Percentiles rank a stretch among this genome's conserved stretches.
phyloP scores from a whole-genome alignment of 2,113 vertebrate genomes.

The Mungos mungo region DNA sequence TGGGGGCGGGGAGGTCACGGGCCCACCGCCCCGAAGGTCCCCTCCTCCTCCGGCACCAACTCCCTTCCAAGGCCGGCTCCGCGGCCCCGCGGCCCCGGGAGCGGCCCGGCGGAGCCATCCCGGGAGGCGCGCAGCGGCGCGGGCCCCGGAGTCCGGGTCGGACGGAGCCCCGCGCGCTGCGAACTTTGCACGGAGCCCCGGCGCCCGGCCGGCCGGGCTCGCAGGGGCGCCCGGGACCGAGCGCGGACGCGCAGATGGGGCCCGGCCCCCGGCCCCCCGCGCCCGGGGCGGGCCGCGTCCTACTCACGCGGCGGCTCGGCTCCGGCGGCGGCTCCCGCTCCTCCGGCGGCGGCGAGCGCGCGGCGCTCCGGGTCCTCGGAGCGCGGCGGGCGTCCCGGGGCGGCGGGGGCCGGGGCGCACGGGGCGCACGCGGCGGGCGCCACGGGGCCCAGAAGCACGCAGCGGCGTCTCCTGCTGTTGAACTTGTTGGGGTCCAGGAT shows the following conservation, averaged over 20 bases:
- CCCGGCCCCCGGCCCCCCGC: background rate
- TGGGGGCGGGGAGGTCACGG: constrained; percentile 35
- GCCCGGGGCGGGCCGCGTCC: background rate
- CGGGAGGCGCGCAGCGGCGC: background rate
- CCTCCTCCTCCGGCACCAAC: background rate
- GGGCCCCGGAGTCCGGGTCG: constrained; percentile 47
- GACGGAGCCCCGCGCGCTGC: constrained; percentile 59
- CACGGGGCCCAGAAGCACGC: constrained; percentile 82
- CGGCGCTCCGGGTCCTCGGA: constrained; percentile 54
- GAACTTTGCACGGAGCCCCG: constrained; percentile 28
- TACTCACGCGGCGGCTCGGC: constrained; percentile 66
- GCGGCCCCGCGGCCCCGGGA: background rate
- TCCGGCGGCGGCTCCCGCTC: constrained; percentile 30
- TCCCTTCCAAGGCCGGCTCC: background rate
- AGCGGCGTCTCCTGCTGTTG: constrained; percentile 89
- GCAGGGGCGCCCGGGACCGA: background rate
- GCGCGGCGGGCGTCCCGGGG: constrained; percentile 45
- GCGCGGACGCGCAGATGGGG: background rate
- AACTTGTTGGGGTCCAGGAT: constrained; percentile 90
- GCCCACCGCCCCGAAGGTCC: background rate
- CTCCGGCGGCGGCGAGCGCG: constrained; percentile 31
- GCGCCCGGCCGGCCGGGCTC: background rate
- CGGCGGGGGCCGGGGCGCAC: constrained; percentile 24
- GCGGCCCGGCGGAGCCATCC: background rate
- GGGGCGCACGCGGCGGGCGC: constrained; percentile 58